A percentile compares a stretch with the other conserved stretches of the same genome.
Conservation (phyloP, 2,113 vertebrate species). For the Naja naja region DNA sequence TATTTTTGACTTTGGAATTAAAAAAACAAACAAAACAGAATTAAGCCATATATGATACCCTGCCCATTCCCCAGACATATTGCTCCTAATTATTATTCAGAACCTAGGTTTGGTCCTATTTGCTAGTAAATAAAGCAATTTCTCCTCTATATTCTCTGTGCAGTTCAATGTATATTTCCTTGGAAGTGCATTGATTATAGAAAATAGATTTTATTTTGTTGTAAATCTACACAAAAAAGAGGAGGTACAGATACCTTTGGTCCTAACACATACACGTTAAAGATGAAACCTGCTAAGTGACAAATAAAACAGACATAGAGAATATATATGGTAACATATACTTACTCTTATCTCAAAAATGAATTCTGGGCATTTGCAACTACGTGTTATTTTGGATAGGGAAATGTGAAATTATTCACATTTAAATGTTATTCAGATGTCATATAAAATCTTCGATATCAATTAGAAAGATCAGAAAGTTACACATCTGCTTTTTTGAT, state of each 20-base stretch:
- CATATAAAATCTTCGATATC: neutral
- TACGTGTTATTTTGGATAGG: neutral
- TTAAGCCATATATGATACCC: neutral
- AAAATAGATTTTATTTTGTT: neutral
- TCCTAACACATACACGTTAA: neutral
- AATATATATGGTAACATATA: neutral
- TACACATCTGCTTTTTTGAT: neutral
- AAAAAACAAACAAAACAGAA: conserved; percentile 59
- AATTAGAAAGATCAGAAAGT: neutral
- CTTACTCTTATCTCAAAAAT: neutral
- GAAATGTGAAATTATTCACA: neutral
- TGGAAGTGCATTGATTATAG: neutral
- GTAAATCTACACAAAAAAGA: neutral
- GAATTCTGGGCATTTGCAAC: neutral
- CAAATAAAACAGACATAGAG: neutral
- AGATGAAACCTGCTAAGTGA: neutral
- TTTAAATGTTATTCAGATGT: neutral
- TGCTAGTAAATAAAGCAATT: conserved; percentile 28
- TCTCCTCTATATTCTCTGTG: conserved; percentile 15
- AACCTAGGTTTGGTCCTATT: neutral
- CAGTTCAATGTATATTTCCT: neutral
- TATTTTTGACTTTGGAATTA: conserved; percentile 54
- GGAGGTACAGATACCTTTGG: neutral
- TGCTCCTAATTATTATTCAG: conserved; percentile 60
- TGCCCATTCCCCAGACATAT: conserved; percentile 49